Conservation (phyloP, 2,888 invertebrate genomes). For the Machimus rusticus region DNA sequence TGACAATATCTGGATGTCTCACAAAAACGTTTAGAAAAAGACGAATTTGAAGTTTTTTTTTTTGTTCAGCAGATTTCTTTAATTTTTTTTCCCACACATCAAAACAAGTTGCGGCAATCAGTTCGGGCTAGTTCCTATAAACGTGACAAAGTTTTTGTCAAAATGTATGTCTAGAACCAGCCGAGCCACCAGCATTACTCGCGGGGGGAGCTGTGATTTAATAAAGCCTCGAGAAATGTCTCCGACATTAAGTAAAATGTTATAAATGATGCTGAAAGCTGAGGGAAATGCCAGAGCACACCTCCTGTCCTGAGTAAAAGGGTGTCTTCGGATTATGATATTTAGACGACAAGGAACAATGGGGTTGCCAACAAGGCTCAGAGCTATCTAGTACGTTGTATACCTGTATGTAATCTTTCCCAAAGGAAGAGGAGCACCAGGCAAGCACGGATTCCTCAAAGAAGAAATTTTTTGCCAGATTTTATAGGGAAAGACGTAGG, state of each 20-base stretch:
- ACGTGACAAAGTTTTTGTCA: background rate
- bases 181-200: background rate
- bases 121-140: background rate
- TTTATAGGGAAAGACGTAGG: background rate
- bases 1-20: background rate
- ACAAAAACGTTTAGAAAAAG: background rate
- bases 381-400: background rate
- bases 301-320: background rate
- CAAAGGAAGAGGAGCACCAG: background rate
- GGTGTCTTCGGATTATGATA: conserved; percentile 30
- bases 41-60: background rate
- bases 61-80: background rate
- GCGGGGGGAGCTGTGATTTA: background rate
- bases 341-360: conserved; percentile 10
- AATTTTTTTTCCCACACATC: background rate
- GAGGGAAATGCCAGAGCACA: background rate
- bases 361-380: conserved; percentile 3
- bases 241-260: conserved; percentile 30
- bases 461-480: conserved; percentile 6
- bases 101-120: background rate
- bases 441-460: background rate
- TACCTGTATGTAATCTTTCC: background rate
- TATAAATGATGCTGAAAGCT: conserved; percentile 25
- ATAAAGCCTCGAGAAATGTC: conserved; percentile 15
- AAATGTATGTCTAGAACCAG: background rate